Evolutionary conservation across 2,113 vertebrate genomes (phyloP).

Genomic region (Sinocyclocheilus anophthalmus): DNA sequence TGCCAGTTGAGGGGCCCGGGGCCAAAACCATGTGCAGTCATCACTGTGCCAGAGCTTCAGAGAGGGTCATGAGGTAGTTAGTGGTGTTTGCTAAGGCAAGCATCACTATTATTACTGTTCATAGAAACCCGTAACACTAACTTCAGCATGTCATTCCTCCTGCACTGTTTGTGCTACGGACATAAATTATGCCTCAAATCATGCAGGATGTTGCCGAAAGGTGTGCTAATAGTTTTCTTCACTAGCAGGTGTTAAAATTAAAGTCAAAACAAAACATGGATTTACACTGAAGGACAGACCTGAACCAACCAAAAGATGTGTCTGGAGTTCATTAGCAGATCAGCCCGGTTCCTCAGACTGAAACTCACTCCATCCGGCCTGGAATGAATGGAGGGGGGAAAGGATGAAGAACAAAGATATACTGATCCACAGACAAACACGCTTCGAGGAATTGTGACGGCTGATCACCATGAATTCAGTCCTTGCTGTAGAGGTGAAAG

Average conservation of each 20-base stretch:
- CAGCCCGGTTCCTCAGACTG: slow-evolving; percentile 44
- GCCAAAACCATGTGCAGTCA: slow-evolving; percentile 38
- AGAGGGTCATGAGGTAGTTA: slow-evolving; percentile 3
- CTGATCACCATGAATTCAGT: slow-evolving; percentile 53
- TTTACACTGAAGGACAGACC: no score
- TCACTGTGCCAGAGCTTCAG: slow-evolving; percentile 25
- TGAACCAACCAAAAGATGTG: neutral
- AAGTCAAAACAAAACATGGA: no score
- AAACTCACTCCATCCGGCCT: slow-evolving; percentile 35
- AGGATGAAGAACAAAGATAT: slow-evolving; percentile 29
- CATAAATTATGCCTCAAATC: neutral
- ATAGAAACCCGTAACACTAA: neutral
- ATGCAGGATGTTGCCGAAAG: neutral
- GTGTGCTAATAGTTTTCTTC: no score
- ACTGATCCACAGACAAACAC: slow-evolving; percentile 42
- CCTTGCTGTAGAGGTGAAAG: slow-evolving; percentile 23
- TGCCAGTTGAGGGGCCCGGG: neutral
- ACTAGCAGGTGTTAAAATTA: no score
- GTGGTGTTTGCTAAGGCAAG: neutral
- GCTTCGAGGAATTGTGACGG: slow-evolving; percentile 32
- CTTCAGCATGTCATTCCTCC: neutral
- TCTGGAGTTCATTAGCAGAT: slow-evolving; percentile 60
- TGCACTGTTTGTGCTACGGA: neutral
- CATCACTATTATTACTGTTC: neutral
- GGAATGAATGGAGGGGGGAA: slow-evolving; percentile 17